A percentile compares a stretch with the other conserved stretches of the same genome.
These are phyloP conservation scores for Lycia hirtaria DNA, from an alignment of 2,888 invertebrate species.

Conservation along the genomic window DNA sequence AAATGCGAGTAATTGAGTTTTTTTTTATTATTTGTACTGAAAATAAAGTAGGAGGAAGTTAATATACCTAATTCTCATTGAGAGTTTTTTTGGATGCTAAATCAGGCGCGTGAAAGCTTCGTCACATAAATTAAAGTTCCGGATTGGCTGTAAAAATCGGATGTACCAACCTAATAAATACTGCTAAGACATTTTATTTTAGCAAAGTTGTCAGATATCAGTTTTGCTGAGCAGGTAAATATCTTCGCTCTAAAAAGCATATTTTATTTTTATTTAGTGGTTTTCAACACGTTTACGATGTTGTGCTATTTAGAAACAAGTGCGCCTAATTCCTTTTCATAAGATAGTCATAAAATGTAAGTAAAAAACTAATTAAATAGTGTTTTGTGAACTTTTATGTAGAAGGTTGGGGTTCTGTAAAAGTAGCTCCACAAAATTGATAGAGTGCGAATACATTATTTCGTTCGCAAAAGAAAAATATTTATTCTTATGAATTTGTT, in stretches of 20 bases:
- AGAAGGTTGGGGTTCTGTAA: slow-evolving; percentile 80
- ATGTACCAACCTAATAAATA: slow-evolving; percentile 70
- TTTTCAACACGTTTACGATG: slow-evolving; percentile 64
- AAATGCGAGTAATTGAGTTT: no score
- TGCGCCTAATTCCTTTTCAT: slow-evolving; percentile 51
- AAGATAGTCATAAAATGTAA: slow-evolving; percentile 60
- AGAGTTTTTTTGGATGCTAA: slow-evolving; percentile 37
- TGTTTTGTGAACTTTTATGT: slow-evolving; percentile 80
- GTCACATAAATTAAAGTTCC: slow-evolving; percentile 57
- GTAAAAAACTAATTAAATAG: slow-evolving; percentile 59
- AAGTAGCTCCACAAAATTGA: slow-evolving; percentile 80
- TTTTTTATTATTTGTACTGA: no score
- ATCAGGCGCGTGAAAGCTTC: slow-evolving; percentile 78
- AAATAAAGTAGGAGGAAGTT: no score
- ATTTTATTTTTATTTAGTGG: slow-evolving; percentile 78
- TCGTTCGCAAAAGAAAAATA: slow-evolving; percentile 68
- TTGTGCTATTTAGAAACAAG: slow-evolving; percentile 59
- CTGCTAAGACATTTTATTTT: slow-evolving; percentile 57
- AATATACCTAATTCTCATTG: background rate
- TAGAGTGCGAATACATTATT: slow-evolving; percentile 78
- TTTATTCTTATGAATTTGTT: slow-evolving; percentile 49
- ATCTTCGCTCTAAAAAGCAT: slow-evolving; percentile 70
- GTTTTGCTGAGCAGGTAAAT: slow-evolving; percentile 81
- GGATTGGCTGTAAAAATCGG: slow-evolving; percentile 69
- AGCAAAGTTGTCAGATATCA: slow-evolving; percentile 82